Percentiles rank a stretch among this genome's conserved stretches.
Evolutionary conservation across 2,888 invertebrate genomes (phyloP).

Genomic region (Agriopis marginaria): DNA sequence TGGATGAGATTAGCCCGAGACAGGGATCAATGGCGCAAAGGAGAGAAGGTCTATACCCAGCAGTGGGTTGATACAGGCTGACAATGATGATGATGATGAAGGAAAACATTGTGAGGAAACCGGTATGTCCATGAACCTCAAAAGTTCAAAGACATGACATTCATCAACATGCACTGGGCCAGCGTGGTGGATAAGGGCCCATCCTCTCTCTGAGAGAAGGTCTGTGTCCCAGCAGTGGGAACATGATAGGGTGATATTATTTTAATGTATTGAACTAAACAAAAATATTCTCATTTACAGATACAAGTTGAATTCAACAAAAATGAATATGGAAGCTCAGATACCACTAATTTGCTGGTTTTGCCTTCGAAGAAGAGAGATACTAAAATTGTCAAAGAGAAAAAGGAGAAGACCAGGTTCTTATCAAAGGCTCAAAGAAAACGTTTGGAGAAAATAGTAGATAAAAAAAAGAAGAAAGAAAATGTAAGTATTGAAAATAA

Average conservation of each 20-base stretch:
- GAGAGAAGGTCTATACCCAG: too few species aligned
- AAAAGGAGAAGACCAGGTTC: conserved; percentile 87
- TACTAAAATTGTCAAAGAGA: conserved; percentile 88
- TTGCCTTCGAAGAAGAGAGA: conserved; percentile 93
- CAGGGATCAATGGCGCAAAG: too few species aligned
- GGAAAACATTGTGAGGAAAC: too few species aligned
- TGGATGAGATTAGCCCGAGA: too few species aligned
- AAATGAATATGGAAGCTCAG: conserved; percentile 87
- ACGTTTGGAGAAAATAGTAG: conserved; percentile 93
- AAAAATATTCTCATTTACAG: conserved; percentile 63
- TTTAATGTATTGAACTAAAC: neutral
- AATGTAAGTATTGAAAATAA: conserved; percentile 87
- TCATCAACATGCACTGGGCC: too few species aligned
- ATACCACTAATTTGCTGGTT: conserved; percentile 91
- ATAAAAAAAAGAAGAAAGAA: conserved; percentile 95
- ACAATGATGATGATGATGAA: too few species aligned
- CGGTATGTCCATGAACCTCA: too few species aligned
- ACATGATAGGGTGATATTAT: neutral
- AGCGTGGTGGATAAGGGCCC: too few species aligned
- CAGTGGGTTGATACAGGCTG: too few species aligned
- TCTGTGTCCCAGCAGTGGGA: too few species aligned
- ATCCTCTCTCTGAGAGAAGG: too few species aligned
- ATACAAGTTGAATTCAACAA: conserved; percentile 88
- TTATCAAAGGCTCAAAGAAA: conserved; percentile 96
- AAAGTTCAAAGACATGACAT: too few species aligned